Evolutionary conservation across 37 sponge, comb jelly and placozoan species (phyloP).

Genomic region (Chondrosia reniformis): DNA sequence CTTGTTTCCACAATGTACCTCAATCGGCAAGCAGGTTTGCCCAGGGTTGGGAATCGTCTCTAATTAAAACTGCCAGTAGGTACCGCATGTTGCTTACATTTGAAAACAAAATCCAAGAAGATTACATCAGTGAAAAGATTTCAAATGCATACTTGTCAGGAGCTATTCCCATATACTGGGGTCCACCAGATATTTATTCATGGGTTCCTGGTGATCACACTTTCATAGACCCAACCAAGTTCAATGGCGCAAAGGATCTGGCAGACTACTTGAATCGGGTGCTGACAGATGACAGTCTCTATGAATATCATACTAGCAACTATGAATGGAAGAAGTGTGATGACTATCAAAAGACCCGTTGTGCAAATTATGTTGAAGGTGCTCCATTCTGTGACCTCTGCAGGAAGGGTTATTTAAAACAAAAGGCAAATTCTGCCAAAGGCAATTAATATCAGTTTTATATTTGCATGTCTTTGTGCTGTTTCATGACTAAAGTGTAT

Average conservation of each 20-base stretch:
- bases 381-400: no score
- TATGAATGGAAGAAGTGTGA: neutral
- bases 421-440: no score
- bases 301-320: slow-evolving; percentile 2
- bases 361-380: no score
- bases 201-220: slow-evolving; percentile 23
- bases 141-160: neutral
- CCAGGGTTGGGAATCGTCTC: neutral
- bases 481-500: no score
- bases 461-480: no score
- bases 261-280: slow-evolving; percentile 6
- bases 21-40: neutral
- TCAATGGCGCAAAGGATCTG: neutral
- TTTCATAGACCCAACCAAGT: neutral
- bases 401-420: no score
- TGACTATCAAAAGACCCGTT: no score
- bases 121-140: slow-evolving; percentile 8
- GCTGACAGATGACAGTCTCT: neutral
- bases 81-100: slow-evolving; percentile 14
- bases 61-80: neutral
- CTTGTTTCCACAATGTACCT: slow-evolving; percentile 9
- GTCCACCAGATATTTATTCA: neutral
- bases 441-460: no score
- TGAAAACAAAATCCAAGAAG: slow-evolving; percentile 4
- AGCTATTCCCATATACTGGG: slow-evolving; percentile 24